Evolutionary conservation across 2,797 vertebrate genomes (phyloP).

Genomic region (Halcyon smyrnensis): DNA sequence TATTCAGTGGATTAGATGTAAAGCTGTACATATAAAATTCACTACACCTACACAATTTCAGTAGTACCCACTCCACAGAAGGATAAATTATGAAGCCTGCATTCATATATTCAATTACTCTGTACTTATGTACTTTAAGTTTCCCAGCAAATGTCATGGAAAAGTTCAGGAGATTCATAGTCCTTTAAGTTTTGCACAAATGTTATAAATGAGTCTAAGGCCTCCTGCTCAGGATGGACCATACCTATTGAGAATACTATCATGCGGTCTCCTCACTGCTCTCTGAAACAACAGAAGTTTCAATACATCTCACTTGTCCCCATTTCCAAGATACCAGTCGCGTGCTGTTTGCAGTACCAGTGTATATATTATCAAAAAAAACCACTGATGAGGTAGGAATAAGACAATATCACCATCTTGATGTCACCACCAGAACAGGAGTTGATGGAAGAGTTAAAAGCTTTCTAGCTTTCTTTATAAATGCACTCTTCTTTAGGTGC

Average conservation of each 20-base stretch:
- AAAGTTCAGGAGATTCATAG: background rate
- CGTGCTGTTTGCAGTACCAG: background rate
- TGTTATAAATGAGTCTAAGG: background rate
- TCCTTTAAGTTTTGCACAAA: background rate
- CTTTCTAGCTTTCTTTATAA: background rate
- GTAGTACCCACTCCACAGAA: background rate
- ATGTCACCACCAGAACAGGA: background rate
- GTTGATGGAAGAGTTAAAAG: background rate
- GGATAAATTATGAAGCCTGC: background rate
- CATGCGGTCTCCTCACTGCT: background rate
- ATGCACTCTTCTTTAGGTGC: background rate
- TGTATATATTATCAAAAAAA: background rate
- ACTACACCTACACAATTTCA: background rate
- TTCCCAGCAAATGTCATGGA: background rate
- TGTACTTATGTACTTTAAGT: background rate
- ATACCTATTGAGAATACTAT: background rate
- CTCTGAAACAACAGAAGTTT: background rate
- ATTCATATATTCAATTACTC: background rate
- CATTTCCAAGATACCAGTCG: background rate
- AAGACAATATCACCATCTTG: background rate
- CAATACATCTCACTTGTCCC: rapidly evolving
- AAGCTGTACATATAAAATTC: background rate
- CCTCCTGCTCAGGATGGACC: background rate
- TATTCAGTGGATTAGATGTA: background rate
- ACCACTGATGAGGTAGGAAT: background rate